Evolutionary conservation across 2,888 invertebrate genomes (phyloP).

Genomic region (Platynereis dumerilii): DNA sequence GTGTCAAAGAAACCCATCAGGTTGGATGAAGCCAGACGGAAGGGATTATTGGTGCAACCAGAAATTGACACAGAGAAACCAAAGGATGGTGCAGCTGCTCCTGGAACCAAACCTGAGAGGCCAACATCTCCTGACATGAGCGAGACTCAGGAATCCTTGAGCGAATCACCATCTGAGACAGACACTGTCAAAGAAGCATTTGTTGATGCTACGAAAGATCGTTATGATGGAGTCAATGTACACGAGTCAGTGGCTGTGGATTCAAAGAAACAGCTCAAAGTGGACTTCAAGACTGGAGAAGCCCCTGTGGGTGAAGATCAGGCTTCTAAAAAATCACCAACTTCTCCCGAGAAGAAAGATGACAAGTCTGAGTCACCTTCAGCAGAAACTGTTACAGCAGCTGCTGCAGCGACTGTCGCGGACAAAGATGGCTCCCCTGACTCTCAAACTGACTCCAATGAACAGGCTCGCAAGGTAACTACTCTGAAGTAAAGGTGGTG

Average conservation of each 20-base stretch:
- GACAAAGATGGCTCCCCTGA: too few relatives aligned
- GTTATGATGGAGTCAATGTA: too few relatives aligned
- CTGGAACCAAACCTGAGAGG: not conserved
- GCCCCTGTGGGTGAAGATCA: not conserved
- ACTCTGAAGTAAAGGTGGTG: too few relatives aligned
- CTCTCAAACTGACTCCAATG: too few relatives aligned
- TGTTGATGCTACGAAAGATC: not conserved
- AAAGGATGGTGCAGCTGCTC: not conserved
- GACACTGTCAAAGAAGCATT: slow-evolving; percentile 19
- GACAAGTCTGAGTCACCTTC: too few relatives aligned
- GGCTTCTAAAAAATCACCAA: too few relatives aligned
- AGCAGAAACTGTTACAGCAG: too few relatives aligned
- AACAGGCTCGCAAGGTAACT: too few relatives aligned
- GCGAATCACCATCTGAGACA: not conserved
- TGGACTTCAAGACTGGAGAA: slow-evolving; percentile 9
- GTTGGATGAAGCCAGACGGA: slow-evolving; percentile 73
- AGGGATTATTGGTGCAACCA: slow-evolving; percentile 71
- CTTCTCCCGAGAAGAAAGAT: too few relatives aligned
- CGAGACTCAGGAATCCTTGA: too few relatives aligned
- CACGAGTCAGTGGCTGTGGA: not conserved
- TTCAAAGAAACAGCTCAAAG: not conserved
- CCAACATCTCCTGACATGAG: too few relatives aligned
- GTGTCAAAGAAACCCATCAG: slow-evolving; percentile 75
- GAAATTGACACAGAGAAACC: not conserved
- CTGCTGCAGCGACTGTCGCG: too few relatives aligned